A percentile compares a stretch with the other conserved stretches of the same genome.
phyloP scores from a whole-genome alignment of 1,140 invertebrate species.

The Leptinotarsa texana region DNA sequence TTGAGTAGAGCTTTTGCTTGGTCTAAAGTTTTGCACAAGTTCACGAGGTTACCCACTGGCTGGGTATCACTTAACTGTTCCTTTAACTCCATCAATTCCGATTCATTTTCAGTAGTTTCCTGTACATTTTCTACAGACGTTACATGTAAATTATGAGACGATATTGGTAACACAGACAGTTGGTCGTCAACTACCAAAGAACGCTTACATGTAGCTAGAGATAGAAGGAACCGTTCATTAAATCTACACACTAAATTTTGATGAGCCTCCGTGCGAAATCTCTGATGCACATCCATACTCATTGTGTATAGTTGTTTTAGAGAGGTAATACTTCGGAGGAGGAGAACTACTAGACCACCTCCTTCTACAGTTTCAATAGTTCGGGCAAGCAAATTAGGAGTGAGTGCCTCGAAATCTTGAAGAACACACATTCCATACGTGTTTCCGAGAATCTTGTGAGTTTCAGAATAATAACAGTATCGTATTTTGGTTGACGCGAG shows the following conservation, averaged over 20 bases:
- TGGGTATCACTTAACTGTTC: constrained; percentile 80
- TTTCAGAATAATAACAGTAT: constrained; percentile 97
- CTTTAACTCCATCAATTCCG: constrained; percentile 73
- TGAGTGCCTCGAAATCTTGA: constrained; percentile 99
- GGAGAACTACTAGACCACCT: constrained; percentile 89
- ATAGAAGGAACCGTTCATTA: constrained; percentile 95
- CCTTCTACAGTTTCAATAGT: constrained; percentile 99
- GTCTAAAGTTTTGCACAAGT: constrained; percentile 90
- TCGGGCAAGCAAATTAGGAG: constrained; percentile 96
- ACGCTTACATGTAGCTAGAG: constrained; percentile 82
- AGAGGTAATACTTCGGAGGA: constrained; percentile 85
- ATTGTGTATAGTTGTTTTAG: constrained; percentile 95
- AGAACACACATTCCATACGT: constrained; percentile 97
- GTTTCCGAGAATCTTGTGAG: constrained; percentile 96
- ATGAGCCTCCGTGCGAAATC: constrained; percentile 92
- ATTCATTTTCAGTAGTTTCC: constrained; percentile 56
- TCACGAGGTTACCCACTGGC: constrained; percentile 87
- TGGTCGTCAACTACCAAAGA: constrained; percentile 95
- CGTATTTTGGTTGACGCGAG: constrained; percentile 94
- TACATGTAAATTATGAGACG: constrained; percentile 83
- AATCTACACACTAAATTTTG: constrained; percentile 91
- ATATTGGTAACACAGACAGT: constrained; percentile 89
- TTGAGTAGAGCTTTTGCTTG: constrained; percentile 92
- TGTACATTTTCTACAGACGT: constrained; percentile 64
- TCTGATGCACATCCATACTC: constrained; percentile 97